A percentile compares a stretch with the other conserved stretches of the same genome.
Conservation (phyloP, 2,888 invertebrate genomes). For the Pyrgus malvae region DNA sequence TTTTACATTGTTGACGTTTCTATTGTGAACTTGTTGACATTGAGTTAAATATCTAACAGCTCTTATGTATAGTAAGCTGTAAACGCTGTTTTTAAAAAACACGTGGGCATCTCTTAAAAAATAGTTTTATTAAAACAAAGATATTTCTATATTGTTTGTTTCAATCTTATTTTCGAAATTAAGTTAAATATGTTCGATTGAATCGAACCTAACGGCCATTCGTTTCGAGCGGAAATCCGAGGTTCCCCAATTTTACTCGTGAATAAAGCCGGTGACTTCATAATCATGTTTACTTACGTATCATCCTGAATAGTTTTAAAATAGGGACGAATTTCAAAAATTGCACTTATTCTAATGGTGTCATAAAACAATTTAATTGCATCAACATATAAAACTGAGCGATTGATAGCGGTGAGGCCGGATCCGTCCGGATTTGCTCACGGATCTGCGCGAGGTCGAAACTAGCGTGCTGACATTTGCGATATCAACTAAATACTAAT, state of each 20-base stretch:
- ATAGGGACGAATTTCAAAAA: too few relatives aligned
- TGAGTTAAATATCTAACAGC: conserved; percentile 15
- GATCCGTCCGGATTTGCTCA: conserved; percentile 33
- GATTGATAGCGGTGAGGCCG: conserved; percentile 19
- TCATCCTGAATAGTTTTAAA: too few relatives aligned
- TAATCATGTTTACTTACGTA: too few relatives aligned
- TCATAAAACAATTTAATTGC: background rate
- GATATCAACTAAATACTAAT: conserved; percentile 5
- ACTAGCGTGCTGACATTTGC: conserved; percentile 16
- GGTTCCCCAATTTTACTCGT: too few relatives aligned
- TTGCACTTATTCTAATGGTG: background rate
- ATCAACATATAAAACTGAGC: background rate
- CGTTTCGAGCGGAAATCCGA: too few relatives aligned
- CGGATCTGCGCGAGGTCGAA: conserved; percentile 54
- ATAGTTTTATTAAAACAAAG: background rate
- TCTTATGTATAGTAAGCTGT: conserved; percentile 17
- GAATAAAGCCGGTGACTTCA: too few relatives aligned
- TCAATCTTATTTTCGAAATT: too few relatives aligned
- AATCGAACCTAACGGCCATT: too few relatives aligned
- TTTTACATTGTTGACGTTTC: conserved; percentile 21
- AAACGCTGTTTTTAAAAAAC: conserved; percentile 8
- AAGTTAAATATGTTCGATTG: too few relatives aligned
- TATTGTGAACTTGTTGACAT: conserved; percentile 23
- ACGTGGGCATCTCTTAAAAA: conserved; percentile 4
- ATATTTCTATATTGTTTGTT: background rate